Conservation (phyloP, 2,113 vertebrate genomes). For the Charadrius vociferus region DNA sequence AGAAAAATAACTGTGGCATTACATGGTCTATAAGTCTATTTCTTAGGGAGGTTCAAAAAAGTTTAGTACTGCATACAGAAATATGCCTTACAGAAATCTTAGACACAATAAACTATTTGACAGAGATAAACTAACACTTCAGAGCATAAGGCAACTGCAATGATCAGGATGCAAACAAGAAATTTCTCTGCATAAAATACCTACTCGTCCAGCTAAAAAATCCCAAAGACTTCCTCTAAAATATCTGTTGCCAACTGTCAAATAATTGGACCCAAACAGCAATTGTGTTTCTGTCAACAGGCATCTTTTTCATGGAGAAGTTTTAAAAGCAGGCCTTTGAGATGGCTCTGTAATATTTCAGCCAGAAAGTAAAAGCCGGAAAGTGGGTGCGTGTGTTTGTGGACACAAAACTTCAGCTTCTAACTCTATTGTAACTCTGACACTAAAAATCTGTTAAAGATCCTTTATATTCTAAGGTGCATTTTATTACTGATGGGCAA, state of each 20-base stretch:
- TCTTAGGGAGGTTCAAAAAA: background rate
- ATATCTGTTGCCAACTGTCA: background rate
- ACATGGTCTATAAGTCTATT: background rate
- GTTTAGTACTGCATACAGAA: background rate
- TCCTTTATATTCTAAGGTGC: background rate
- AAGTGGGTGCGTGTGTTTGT: rapidly evolving
- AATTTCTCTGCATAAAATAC: background rate
- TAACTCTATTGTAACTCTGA: background rate
- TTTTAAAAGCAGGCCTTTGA: background rate
- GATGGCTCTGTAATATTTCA: background rate
- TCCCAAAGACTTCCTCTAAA: background rate
- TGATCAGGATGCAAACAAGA: background rate
- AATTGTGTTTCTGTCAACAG: background rate
- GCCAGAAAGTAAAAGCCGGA: background rate
- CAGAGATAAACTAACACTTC: background rate
- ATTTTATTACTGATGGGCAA: background rate
- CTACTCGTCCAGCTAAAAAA: background rate
- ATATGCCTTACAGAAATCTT: background rate
- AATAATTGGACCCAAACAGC: background rate
- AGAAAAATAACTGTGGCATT: background rate
- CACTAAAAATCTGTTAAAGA: background rate
- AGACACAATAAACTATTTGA: background rate
- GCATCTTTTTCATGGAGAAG: background rate
- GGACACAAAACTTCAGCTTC: background rate
- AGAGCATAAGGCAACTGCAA: background rate